phyloP scores from a whole-genome alignment of 2,113 vertebrate genomes.

The Campylorhamphus procurvoides region DNA sequence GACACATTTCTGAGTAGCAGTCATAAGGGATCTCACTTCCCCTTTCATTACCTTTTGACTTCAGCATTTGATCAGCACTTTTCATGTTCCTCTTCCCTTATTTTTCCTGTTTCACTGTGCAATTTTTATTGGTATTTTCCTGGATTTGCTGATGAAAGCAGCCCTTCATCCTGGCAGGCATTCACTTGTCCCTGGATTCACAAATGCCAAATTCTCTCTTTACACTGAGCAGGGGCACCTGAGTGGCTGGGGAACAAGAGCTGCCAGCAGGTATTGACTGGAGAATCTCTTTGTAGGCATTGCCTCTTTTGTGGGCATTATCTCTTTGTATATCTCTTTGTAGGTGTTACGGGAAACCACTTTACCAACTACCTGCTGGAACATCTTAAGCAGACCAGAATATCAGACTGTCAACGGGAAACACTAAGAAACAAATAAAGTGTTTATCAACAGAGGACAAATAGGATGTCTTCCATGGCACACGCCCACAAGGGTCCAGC shows the following conservation, averaged over 20 bases:
- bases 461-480: background rate
- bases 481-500: background rate
- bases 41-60: background rate
- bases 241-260: background rate
- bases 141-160: background rate
- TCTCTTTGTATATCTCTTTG: background rate
- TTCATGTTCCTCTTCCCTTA: background rate
- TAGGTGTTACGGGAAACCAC: background rate
- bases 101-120: background rate
- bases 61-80: background rate
- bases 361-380: background rate
- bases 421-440: background rate
- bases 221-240: background rate
- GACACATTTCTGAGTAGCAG: background rate
- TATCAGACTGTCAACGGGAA: background rate
- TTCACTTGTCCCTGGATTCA: background rate
- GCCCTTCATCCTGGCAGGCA: background rate
- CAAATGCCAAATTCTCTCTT: background rate
- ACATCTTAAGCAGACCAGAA: background rate
- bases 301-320: background rate
- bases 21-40: background rate
- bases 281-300: background rate
- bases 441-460: background rate
- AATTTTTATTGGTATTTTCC: background rate
- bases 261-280: background rate